phyloP scores from a whole-genome alignment of 2,797 vertebrate species.

The Enteromius radiatus region DNA sequence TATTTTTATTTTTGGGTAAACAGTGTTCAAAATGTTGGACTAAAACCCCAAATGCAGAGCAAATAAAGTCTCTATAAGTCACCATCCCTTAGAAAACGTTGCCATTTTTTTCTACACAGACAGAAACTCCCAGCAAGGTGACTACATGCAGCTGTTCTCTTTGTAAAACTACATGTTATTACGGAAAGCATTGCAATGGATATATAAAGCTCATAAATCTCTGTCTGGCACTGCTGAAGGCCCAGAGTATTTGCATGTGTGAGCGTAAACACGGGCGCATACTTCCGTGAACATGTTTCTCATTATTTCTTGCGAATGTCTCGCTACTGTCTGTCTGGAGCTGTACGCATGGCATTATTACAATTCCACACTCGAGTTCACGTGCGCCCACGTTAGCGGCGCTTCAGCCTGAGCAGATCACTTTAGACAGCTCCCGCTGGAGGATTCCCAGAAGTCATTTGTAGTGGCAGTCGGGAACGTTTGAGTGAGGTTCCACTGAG shows the following conservation, averaged over 20 bases:
- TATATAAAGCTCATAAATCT: conserved; percentile 33
- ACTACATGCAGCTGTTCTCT: conserved; percentile 61
- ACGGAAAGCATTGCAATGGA: conserved; percentile 20
- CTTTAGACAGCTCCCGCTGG: conserved; percentile 70
- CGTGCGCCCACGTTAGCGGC: conserved; percentile 69
- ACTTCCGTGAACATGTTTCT: conserved; percentile 42
- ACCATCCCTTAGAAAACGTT: not conserved
- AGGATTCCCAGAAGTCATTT: conserved; percentile 76
- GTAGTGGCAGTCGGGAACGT: conserved; percentile 71
- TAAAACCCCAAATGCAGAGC: not conserved
- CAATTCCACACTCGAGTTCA: conserved; percentile 59
- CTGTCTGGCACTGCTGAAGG: conserved; percentile 29
- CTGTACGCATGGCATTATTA: conserved; percentile 51
- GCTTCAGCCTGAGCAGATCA: conserved; percentile 67
- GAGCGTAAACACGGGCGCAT: conserved; percentile 20
- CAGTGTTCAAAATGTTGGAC: not conserved
- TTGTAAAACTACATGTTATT: conserved; percentile 31
- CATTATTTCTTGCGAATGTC: conserved; percentile 39
- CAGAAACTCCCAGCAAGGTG: conserved; percentile 71
- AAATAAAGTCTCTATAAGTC: not conserved
- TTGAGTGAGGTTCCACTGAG: conserved; percentile 65
- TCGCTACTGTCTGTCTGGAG: conserved; percentile 52
- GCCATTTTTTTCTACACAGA: conserved; percentile 50
- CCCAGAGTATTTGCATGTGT: conserved; percentile 45
- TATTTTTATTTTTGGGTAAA: not conserved